Base-by-base conservation (phyloP, 2,113 vertebrate species). In the Oryzias javanicus region DNA sequence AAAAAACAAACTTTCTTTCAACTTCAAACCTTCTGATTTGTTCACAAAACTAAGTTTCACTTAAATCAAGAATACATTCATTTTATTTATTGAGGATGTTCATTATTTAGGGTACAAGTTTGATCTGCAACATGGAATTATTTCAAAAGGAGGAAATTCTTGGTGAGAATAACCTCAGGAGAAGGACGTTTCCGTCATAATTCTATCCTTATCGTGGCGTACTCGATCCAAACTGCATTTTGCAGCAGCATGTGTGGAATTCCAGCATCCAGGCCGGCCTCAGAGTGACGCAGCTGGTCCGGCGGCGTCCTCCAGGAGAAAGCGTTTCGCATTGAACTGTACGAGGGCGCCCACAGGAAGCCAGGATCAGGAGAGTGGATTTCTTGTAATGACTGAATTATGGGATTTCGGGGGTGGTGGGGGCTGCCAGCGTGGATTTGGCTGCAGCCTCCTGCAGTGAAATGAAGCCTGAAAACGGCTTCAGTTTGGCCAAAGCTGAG, bases 331-430 rank as follows among this genome's bases (percentile, higher is more conserved):
- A 52, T 47, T 50, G 25, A 27, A 6, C 25, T 6, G 25, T 6
- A 27, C 6, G 55, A 55, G 19, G 17, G 45, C 69, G 55, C 44
- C 50, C 47, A 5, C 27, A 55, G 66, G 63, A 70, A 64, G 58
- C 45, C 16, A 4, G 59, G 42, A 79, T 67, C 60, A 57, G 48
- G 15, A 58, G 60, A 41, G 49, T 51, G 52, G 17, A 56, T 63
- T 61, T 70, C 56, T 73, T 76, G 53, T 76, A 79, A 77, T 77
- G 56, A 69, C 42, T 14, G 46, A 72, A 84, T 78, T 71, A 60
- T 35, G 50, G 51, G 66, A 74, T 60, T 74, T 61, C 70, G 45
- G 16, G 49, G 40, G 57, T 20, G 25, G 52, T 20, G 46, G 40
- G 50, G 1, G 67, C 50, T 59, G 66, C 63, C 75, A 71, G 59